Evolutionary conservation across 2,888 invertebrate species (phyloP).

Genomic region (Dysmachus trigonus): DNA sequence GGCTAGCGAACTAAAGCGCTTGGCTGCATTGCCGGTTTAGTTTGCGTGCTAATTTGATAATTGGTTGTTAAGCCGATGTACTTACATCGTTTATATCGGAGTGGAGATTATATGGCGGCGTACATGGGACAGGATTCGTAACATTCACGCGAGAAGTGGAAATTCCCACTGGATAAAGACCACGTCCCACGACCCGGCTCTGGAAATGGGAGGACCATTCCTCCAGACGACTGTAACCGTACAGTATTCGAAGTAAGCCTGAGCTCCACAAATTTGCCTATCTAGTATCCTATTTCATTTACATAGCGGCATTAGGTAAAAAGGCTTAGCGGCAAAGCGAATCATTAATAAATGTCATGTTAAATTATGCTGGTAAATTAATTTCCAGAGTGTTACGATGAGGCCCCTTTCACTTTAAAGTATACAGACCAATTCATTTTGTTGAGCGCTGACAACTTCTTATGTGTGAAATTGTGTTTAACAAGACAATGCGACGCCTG

Average conservation of each 20-base stretch:
- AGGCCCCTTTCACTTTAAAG: slow-evolving; percentile 25
- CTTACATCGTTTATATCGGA: slow-evolving; percentile 30
- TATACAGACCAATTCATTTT: slow-evolving; percentile 27
- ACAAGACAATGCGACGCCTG: slow-evolving; percentile 9
- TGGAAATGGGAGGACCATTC: neutral
- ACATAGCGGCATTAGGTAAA: neutral
- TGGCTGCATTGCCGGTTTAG: slow-evolving; percentile 7
- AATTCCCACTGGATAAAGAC: neutral
- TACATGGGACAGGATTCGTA: neutral
- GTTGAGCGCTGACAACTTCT: slow-evolving; percentile 25
- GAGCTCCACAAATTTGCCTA: neutral
- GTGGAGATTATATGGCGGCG: neutral
- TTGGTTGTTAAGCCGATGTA: slow-evolving; percentile 12
- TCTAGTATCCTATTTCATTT: neutral
- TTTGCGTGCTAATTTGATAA: slow-evolving; percentile 43
- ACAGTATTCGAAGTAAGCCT: neutral
- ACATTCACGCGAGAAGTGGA: neutral
- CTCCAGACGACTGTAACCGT: neutral
- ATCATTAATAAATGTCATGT: slow-evolving; percentile 40
- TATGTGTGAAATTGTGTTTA: slow-evolving; percentile 23
- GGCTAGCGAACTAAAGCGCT: slow-evolving; percentile 4
- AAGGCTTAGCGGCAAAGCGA: neutral
- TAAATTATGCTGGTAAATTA: slow-evolving; percentile 39
- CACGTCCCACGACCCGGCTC: neutral
- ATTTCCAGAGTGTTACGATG: slow-evolving; percentile 20